Evolutionary conservation across 1,140 invertebrate species (phyloP), one percentile per base, ranked within the genome.

Genomic region (Solenopsis fugax): DNA sequence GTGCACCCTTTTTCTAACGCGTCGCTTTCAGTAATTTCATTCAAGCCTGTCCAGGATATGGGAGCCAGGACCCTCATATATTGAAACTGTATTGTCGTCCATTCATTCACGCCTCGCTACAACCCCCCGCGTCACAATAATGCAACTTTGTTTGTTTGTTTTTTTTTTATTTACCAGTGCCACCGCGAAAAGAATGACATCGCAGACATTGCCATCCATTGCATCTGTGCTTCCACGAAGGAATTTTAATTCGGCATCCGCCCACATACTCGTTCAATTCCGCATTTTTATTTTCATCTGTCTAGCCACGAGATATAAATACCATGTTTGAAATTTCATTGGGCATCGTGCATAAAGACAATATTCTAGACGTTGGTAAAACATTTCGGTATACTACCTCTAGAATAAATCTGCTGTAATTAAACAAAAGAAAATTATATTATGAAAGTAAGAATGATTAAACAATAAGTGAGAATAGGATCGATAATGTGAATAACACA

Each of bases 21-120:
- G 56, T 45, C 24, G 58, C 78, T 87, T 87, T 84, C 86, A 87
- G 80, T 84, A 84, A 87, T 87, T 87, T 87, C 58, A 71, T 84
- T 87, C 65, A 72, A 82, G 21, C 65, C 37, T 34, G 37, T 52
- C 64, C 65, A 87, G 65, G 45, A 82, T 84, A 81, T 45, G 78
- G 48, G 45, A 71, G 76, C 54, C 48, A 71, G 78, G 78, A 87
- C 65, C 85, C 67, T 65, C 48, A 48, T 84, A 87, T 87, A 87
- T 87, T 67, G 78, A 60, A 67, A 75, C 41, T 52, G 34, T 65
- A 64, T 84, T 69, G 21, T 60, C 50, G 21, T 60, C 50, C 78
- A 73, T 73, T 84, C 71, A 87, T 72, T 67, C 69, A 24, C 48
- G 41, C 69, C 56, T 84, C 58, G 62, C 78, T 69, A 82, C 48